Conservation (phyloP, 2,113 vertebrate genomes). For the Zosterops japonicus region DNA sequence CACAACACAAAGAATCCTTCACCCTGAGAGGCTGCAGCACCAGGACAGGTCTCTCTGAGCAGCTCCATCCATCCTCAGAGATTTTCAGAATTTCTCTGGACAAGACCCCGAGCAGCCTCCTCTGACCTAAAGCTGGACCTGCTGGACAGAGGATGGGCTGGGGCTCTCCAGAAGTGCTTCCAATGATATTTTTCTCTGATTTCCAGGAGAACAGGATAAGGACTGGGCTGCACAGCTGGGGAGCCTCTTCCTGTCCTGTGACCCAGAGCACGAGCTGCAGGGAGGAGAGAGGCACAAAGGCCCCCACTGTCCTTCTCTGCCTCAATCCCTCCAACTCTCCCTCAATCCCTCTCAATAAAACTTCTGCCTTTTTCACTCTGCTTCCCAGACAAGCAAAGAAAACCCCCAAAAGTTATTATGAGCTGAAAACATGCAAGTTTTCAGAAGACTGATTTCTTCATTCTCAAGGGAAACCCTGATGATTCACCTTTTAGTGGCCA, state of each 20-base stretch:
- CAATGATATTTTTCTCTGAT: background rate
- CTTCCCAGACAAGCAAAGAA: background rate
- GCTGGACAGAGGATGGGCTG: background rate
- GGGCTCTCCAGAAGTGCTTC: background rate
- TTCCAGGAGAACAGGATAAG: background rate
- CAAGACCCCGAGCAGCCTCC: background rate
- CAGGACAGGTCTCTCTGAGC: background rate
- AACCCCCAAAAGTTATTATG: background rate
- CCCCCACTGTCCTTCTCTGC: background rate
- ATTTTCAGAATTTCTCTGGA: background rate
- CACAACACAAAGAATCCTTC: background rate
- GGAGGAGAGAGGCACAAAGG: background rate
- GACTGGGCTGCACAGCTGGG: background rate
- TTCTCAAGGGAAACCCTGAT: background rate
- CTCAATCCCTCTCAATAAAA: background rate
- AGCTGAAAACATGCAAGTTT: background rate
- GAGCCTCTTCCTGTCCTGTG: background rate
- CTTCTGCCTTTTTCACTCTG: background rate
- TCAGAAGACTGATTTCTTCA: background rate
- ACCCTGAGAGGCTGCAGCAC: background rate
- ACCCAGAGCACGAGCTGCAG: accelerated
- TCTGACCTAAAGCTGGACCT: background rate
- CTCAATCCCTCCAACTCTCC: background rate
- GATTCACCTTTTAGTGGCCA: background rate
- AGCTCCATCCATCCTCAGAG: background rate